Evolutionary conservation across 2,797 vertebrate genomes (phyloP).

Genomic region (Gallinago solitaria): DNA sequence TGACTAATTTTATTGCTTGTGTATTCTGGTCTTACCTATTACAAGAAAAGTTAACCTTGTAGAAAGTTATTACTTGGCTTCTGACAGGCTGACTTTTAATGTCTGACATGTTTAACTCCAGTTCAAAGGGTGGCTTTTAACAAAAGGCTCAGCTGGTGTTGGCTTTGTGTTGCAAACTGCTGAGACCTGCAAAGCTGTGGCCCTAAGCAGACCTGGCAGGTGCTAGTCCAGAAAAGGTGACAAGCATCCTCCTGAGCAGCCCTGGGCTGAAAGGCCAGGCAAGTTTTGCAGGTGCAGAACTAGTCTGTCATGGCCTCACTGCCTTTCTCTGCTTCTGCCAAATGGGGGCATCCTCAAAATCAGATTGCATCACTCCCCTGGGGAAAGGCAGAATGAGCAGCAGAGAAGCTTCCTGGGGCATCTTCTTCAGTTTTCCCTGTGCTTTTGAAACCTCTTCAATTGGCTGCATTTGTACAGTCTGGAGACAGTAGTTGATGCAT

Average conservation of each 20-base stretch:
- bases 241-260: neutral
- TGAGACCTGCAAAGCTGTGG: neutral
- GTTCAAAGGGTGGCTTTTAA: neutral
- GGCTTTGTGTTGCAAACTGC: neutral
- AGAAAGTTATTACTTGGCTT: neutral
- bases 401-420: rapidly evolving
- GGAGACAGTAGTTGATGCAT: neutral
- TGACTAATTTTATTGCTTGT: neutral
- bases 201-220: neutral
- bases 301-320: rapidly evolving
- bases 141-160: neutral
- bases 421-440: neutral
- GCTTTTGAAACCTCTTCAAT: neutral
- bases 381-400: neutral
- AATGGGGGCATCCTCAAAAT: rapidly evolving
- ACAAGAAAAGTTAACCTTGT: neutral
- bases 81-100: neutral
- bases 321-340: neutral
- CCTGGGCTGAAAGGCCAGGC: neutral
- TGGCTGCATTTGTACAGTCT: neutral
- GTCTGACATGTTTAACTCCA: neutral
- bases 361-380: rapidly evolving
- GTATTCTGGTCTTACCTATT: neutral
- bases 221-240: neutral
- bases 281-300: neutral